Evolutionary conservation across 2,888 invertebrate genomes (phyloP).

Genomic region (Zele albiditarsus): DNA sequence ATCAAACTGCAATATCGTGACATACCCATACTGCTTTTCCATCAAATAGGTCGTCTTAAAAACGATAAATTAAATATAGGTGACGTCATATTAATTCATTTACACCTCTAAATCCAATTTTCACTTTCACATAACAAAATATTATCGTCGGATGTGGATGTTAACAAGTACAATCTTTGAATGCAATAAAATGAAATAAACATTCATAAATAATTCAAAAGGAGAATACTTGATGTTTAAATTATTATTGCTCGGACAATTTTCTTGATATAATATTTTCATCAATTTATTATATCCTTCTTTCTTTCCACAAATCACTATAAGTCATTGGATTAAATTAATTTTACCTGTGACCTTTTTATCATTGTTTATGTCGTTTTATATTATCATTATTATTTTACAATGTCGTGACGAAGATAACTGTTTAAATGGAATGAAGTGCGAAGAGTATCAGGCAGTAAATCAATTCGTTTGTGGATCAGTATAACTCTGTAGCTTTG

Average conservation of each 20-base stretch:
- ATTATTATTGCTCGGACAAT: background rate
- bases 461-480: background rate
- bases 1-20: too few species aligned
- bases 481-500: background rate
- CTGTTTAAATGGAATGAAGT: background rate
- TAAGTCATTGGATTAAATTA: too few species aligned
- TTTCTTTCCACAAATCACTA: too few species aligned
- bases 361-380: background rate
- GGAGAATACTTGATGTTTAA: too few species aligned
- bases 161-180: background rate
- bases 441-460: background rate
- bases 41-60: too few species aligned
- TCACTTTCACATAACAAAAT: background rate
- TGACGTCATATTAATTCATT: background rate
- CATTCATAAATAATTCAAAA: background rate
- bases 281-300: too few species aligned
- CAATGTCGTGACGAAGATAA: background rate
- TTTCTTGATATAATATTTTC: too few species aligned
- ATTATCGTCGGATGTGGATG: background rate
- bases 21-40: too few species aligned
- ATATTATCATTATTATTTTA: background rate
- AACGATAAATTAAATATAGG: background rate
- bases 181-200: background rate
- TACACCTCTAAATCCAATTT: background rate
- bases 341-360: background rate